phyloP scores from a whole-genome alignment of 2,888 invertebrate genomes.

The Fragum sueziense region DNA sequence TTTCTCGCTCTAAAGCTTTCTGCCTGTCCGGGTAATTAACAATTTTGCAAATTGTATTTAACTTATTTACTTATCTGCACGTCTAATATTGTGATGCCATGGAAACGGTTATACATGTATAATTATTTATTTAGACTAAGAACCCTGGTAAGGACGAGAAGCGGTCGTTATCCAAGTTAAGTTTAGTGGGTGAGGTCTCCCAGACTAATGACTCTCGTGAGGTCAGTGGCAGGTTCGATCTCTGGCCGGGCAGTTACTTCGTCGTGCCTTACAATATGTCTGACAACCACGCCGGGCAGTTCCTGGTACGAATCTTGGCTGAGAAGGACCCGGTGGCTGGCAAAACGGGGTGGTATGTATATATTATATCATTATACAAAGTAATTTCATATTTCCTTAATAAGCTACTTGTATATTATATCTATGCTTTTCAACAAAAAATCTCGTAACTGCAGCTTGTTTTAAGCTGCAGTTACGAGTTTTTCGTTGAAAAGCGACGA shows the following conservation, averaged over 20 bases:
- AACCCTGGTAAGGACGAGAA: constrained; percentile 73
- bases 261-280: constrained; percentile 76
- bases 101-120: too few relatives aligned
- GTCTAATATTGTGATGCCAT: too few relatives aligned
- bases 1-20: too few relatives aligned
- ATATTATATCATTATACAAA: neutral
- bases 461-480: too few relatives aligned
- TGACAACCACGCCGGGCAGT: constrained; percentile 73
- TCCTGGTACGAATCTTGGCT: constrained; percentile 74
- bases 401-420: too few relatives aligned
- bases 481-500: too few relatives aligned
- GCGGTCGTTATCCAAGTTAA: constrained; percentile 71
- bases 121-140: constrained; percentile 77
- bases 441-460: too few relatives aligned
- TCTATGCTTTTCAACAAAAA: too few relatives aligned
- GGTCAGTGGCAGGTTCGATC: constrained; percentile 72
- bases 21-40: too few relatives aligned
- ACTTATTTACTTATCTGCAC: too few relatives aligned
- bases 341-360: constrained; percentile 75
- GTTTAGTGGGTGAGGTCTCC: constrained; percentile 66
- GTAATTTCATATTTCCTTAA: too few relatives aligned
- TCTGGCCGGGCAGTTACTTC: constrained; percentile 78
- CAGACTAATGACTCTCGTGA: constrained; percentile 71
- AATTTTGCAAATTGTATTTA: too few relatives aligned
- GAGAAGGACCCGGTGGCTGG: constrained; percentile 71